These are phyloP conservation scores for Tolypeutes matacus DNA, from an alignment of 2,797 vertebrate genomes.

Conservation along the genomic window DNA sequence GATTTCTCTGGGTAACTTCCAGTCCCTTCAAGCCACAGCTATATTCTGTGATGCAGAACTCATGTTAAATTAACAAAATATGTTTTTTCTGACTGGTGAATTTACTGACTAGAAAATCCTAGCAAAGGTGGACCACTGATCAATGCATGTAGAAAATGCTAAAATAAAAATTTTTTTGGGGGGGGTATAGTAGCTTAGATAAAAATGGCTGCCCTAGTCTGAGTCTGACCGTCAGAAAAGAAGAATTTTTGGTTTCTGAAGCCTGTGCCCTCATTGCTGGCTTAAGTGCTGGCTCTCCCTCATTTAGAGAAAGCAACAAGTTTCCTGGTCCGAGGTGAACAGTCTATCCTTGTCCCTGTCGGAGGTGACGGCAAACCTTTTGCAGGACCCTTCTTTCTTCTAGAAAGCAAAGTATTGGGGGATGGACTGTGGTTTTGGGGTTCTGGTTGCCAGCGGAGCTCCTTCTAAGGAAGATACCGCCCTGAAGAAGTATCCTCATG, in stretches of 20 bases:
- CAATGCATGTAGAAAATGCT: not conserved
- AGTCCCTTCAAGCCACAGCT: not conserved
- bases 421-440: not conserved
- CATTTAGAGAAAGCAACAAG: not conserved
- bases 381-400: not conserved
- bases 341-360: not conserved
- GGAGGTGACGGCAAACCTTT: conserved; percentile 50
- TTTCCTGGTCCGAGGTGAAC: not conserved
- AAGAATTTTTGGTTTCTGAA: not conserved
- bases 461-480: conserved; percentile 11
- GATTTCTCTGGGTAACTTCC: conserved; percentile 9
- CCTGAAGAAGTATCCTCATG: not conserved
- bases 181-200: not conserved
- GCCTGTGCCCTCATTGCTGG: not conserved
- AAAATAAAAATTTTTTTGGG: not conserved
- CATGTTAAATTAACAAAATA: not conserved
- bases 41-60: not conserved
- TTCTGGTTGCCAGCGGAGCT: not conserved
- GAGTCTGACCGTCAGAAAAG: not conserved
- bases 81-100: conserved; percentile 36
- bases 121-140: not conserved
- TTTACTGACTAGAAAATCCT: conserved; percentile 45
- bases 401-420: not conserved
- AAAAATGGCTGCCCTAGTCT: not conserved
- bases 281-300: not conserved